A percentile compares a stretch with the other conserved stretches of the same genome.
These are phyloP conservation scores for Darevskia nairensis DNA, from an alignment of 2,797 vertebrate genomes.

Conservation along the genomic window DNA sequence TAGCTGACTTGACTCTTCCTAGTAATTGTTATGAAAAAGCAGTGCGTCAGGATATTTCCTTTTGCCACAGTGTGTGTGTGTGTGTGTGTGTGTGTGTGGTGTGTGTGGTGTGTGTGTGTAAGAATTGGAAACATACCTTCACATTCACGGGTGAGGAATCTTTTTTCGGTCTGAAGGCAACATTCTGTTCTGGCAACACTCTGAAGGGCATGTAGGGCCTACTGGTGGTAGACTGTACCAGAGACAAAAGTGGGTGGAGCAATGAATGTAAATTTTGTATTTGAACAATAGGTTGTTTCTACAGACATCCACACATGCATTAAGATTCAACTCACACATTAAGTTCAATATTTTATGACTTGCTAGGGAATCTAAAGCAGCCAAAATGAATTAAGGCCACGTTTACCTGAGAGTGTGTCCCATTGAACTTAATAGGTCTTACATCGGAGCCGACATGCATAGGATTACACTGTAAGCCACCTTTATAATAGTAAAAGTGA, in stretches of 20 bases:
- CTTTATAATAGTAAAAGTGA: not conserved
- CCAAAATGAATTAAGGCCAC: no score
- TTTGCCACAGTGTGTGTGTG: not conserved
- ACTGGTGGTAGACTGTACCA: no score
- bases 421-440: not conserved
- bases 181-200: no score
- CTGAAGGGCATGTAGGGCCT: no score
- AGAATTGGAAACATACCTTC: not conserved
- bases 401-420: no score
- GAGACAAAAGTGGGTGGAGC: no score
- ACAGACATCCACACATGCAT: no score
- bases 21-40: not conserved
- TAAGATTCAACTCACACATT: not conserved
- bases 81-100: not conserved
- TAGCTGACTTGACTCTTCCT: not conserved
- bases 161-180: no score
- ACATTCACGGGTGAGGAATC: not conserved
- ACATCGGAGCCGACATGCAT: not conserved
- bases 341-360: not conserved
- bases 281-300: no score
- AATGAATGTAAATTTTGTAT: no score
- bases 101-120: not conserved
- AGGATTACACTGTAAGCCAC: not conserved
- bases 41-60: not conserved
- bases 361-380: not conserved